Base-by-base conservation (phyloP, 2,888 invertebrate species). In the Amiota communis region DNA sequence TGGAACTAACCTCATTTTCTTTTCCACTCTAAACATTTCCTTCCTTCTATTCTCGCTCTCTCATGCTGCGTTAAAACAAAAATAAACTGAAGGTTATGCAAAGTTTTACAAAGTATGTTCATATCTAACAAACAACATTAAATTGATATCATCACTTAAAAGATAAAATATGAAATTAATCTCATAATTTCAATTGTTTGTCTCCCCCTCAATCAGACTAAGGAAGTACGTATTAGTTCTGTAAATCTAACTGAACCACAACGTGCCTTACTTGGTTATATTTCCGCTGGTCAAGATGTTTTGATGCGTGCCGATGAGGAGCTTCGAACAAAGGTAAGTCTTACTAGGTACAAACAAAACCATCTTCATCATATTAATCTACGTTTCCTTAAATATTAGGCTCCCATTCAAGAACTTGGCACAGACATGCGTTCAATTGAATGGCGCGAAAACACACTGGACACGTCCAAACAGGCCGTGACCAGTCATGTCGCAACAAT, bases 401-500 rank as follows among this genome's bases (percentile, higher is more conserved):
- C 89, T 78, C 85, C 87, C 91, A 93, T 74, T 91, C 95, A 95
- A 20, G 94, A 94, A 78, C 90, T 97, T 74, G 97, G 97, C 23
- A 93, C 92, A 46, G 97, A 97, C 90, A 93, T 95, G 56, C 95
- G 95, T 1, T 96, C 97, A 0, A 92, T 95, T 82, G 95, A 96
- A 91, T 98, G 98, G 98, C 96, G 96, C 90, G 97, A 97, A 87
- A 95, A 96, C 77, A 96, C 96, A 1, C 91, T 98, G 90, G 98
- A 98, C 90, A 96, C 97, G 72, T 96, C 96, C 89, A 97, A 97
- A 90, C 98, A 99, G 91, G 97, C 96, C 81, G 97, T 99, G 73
- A 97, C 97, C 78, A 97, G 97, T 71, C 97, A 99, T 90, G 95
- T 99, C 83, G 98, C 98, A 8, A 98, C 98, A 74, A 99, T 99